Conservation (phyloP, 1,140 invertebrate species). For the Drosophila baimaii region DNA sequence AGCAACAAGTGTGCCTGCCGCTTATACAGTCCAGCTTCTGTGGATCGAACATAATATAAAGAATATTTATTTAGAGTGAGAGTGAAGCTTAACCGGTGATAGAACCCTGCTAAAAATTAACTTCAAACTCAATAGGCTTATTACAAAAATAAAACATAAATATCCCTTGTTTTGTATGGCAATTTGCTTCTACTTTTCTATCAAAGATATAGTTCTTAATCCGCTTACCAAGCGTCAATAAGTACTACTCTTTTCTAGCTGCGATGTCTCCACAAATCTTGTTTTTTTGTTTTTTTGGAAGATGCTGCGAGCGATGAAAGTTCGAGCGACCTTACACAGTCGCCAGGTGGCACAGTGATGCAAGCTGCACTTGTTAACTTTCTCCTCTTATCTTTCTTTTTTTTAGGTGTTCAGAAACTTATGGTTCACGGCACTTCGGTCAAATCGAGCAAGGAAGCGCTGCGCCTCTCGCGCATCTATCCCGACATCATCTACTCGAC, state of each 20-base stretch:
- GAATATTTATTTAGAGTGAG: neutral
- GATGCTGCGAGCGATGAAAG: slow-evolving; percentile 6
- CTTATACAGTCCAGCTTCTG: neutral
- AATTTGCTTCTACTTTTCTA: neutral
- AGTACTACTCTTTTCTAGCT: neutral
- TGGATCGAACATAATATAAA: too few relatives aligned
- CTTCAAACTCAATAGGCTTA: too few relatives aligned
- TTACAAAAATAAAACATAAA: too few relatives aligned
- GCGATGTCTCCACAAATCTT: neutral
- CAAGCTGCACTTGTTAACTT: slow-evolving; percentile 55
- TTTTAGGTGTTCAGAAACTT: slow-evolving; percentile 94
- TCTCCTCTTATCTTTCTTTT: slow-evolving; percentile 36
- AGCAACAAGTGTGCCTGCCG: slow-evolving; percentile 27
- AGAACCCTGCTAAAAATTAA: too few relatives aligned
- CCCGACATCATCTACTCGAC: slow-evolving; percentile 96
- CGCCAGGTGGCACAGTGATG: slow-evolving; percentile 22
- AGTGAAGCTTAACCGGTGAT: too few relatives aligned
- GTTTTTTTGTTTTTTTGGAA: slow-evolving; percentile 7
- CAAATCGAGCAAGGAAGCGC: slow-evolving; percentile 94
- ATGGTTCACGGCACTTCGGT: slow-evolving; percentile 96
- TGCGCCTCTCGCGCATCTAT: slow-evolving; percentile 93
- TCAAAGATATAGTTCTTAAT: neutral
- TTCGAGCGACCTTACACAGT: slow-evolving; percentile 2
- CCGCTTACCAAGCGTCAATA: neutral
- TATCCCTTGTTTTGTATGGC: too few relatives aligned